Evolutionary conservation across 2,113 vertebrate species (phyloP), one percentile per base, ranked within the genome.

Genomic region (Protomyctophum bolini): DNA sequence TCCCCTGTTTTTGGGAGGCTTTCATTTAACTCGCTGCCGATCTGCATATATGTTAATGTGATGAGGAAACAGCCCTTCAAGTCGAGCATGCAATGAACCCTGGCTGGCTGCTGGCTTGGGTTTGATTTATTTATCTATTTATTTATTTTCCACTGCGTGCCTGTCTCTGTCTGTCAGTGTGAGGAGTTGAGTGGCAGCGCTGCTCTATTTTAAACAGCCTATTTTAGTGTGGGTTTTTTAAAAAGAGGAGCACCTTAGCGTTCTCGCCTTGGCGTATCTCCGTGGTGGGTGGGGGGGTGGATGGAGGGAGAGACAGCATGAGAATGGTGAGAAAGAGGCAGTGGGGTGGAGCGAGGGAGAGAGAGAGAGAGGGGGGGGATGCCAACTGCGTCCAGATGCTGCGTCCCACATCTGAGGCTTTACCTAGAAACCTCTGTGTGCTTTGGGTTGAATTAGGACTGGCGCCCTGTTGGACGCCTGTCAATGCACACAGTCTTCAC

Each of bases 31-130:
- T 87, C 66, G 7, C 74, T 75, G 79, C 75, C 62, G 76, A 85
- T 87, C 79, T 90, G 85, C 84, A 87, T 81, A 88, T 88, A 87
- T 87, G 84, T 84, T 84, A 89, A 92, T 86, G 58, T 15, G 28
- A 72, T 69, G 79, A 78, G 51, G 66, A 84, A 69, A 81, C 83
- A 79, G 33, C 87, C 86, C 83, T 80, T 80, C 75, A 87, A 86
- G 81, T 80, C 80, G 49, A 59, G 70, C 74, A 81, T 68, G 87
- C 70, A 72, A 82, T 86, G 71, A 76, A 70, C 52, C 66, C 68
- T 6, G 33, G 33, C 1, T 6, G 33, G 33, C 33, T 54, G 55
- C 70, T 74, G 63, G 67, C 5, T 41, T 41, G 33, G 33, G 33
- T 41, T 6, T 41, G 3, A 6, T 41, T 41, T 41, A 41, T 41